A percentile compares a stretch with the other conserved stretches of the same genome.
Conservation (phyloP, 2,797 vertebrate species). For the Acanthiza pusilla region DNA sequence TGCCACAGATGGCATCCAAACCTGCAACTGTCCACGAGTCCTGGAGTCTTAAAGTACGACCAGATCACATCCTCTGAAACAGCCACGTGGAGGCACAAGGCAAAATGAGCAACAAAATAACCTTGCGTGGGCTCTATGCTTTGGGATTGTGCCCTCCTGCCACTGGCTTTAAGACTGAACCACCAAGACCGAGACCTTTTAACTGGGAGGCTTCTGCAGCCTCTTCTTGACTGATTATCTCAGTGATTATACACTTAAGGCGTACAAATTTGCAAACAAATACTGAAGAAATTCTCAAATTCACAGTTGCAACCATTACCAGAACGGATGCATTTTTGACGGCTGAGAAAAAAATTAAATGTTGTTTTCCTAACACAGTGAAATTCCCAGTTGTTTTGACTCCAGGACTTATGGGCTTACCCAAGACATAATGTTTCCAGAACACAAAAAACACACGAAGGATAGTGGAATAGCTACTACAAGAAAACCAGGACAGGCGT, state of each 20-base stretch:
- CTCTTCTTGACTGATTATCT: background rate
- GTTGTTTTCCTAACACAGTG: background rate
- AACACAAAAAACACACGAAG: background rate
- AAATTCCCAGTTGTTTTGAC: background rate
- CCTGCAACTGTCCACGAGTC: background rate
- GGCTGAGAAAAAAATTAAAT: background rate
- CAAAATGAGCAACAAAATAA: background rate
- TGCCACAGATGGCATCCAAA: background rate
- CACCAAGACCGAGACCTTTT: background rate
- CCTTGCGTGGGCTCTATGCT: accelerated
- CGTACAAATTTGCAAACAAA: background rate
- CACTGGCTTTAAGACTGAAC: background rate
- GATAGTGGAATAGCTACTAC: background rate
- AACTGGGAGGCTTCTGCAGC: background rate
- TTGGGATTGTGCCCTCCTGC: background rate
- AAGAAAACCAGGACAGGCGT: background rate
- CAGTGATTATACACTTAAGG: background rate
- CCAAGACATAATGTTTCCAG: background rate
- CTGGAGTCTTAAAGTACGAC: background rate
- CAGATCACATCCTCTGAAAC: background rate
- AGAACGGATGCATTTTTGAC: background rate
- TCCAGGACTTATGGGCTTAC: background rate
- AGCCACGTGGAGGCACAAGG: background rate
- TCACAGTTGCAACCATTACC: background rate
- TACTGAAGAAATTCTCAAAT: background rate